These are phyloP conservation scores for Sciurus carolinensis DNA, from an alignment of 2,797 vertebrate genomes.

Conservation along the genomic window DNA sequence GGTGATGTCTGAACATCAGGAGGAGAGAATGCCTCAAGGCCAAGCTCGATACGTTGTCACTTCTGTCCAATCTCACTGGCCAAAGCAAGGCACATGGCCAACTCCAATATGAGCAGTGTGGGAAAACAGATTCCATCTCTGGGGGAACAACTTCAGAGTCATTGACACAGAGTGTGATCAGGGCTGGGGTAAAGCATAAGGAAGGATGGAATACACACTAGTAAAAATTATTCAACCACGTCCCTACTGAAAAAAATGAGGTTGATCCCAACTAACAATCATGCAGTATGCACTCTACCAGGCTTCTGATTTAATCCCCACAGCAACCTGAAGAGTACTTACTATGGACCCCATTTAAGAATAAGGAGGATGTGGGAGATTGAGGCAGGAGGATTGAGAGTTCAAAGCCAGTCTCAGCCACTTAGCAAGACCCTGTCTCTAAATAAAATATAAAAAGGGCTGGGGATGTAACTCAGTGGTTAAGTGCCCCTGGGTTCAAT, in stretches of 20 bases:
- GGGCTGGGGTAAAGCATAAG: background rate
- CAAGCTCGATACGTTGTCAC: background rate
- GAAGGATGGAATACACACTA: background rate
- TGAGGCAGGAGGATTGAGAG: too few relatives aligned
- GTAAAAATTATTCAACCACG: background rate
- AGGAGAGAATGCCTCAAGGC: background rate
- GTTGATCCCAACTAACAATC: background rate
- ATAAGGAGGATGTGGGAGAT: too few relatives aligned
- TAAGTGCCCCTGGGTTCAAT: too few relatives aligned
- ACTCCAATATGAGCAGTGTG: background rate
- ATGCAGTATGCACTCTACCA: background rate
- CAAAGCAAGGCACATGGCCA: conserved; percentile 19
- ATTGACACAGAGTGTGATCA: background rate
- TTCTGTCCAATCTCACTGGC: background rate
- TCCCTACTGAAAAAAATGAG: background rate
- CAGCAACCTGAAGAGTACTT: background rate
- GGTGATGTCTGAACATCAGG: background rate
- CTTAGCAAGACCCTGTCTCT: too few relatives aligned
- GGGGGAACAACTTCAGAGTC: background rate
- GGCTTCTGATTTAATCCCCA: background rate
- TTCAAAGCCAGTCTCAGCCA: too few relatives aligned
- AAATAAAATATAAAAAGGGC: too few relatives aligned
- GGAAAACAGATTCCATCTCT: background rate
- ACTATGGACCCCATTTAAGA: background rate
- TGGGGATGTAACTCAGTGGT: too few relatives aligned